A percentile compares a stretch with the other conserved stretches of the same genome.
These are phyloP conservation scores for Ceratosolen solmsi DNA, from an alignment of 1,140 invertebrate genomes.

Conservation along the genomic window DNA sequence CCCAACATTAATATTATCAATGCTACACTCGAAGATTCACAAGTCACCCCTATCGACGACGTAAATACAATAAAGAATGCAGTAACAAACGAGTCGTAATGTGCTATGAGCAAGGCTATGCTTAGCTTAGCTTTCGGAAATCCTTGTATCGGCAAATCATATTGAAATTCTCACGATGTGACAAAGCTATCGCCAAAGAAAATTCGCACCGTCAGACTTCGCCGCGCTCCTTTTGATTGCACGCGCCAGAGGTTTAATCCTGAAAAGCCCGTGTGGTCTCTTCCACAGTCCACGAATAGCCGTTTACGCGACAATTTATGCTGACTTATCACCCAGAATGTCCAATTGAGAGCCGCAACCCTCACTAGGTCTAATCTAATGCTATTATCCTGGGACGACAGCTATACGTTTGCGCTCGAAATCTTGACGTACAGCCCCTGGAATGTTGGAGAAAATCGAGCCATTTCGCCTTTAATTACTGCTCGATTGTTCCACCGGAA, in stretches of 20 bases:
- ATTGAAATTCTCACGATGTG: not conserved
- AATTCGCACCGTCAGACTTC: constrained; percentile 42
- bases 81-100: not conserved
- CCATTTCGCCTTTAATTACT: constrained; percentile 43
- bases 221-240: not conserved
- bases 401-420: constrained; percentile 15
- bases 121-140: not conserved
- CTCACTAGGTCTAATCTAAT: constrained; percentile 23
- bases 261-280: not conserved
- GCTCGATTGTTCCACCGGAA: constrained; percentile 35
- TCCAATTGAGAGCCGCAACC: constrained; percentile 26
- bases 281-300: constrained; percentile 11
- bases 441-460: constrained; percentile 26
- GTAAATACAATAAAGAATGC: not conserved
- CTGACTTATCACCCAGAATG: constrained; percentile 40
- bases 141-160: not conserved
- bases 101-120: too few relatives aligned
- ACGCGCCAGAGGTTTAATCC: not conserved
- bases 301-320: constrained; percentile 48
- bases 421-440: constrained; percentile 38
- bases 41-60: too few relatives aligned
- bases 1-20: too few relatives aligned
- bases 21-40: too few relatives aligned
- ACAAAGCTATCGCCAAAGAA: constrained; percentile 13
- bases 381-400: constrained; percentile 24